Base-by-base conservation (phyloP, 2,797 vertebrate genomes). In the Rhabdomys pumilio region DNA sequence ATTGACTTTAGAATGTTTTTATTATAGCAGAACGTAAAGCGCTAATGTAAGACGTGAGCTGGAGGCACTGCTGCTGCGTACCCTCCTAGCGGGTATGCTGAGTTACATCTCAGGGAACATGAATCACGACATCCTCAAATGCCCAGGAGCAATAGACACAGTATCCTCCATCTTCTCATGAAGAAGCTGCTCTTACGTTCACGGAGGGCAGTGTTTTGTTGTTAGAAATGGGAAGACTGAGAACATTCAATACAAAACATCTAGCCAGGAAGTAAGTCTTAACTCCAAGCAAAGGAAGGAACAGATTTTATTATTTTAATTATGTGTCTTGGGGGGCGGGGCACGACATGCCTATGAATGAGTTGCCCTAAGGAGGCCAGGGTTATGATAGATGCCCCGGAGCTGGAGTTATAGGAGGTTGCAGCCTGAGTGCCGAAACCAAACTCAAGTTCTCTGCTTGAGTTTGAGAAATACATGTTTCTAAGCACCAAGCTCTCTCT, bases 241-340 rank as follows among this genome's bases (percentile, higher is more conserved):
- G 83, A 97, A 95, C 94, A 22, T 34, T 81, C 93, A 79, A 47
- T 69, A 6, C 13, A 77, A 96, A 94, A 93, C 14, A 24, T 47
- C 65, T 61, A 41, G 47, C 69, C 55, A 95, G 82, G 63, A 96
- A 90, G 65, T 73, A 96, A 88, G 26, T 85, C 65, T 88, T 85
- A 91, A 84, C 34, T 7, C 20, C 26, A 90, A n/a, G 11, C 80
- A 76, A 80, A 88, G 24, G 12, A 55, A 65, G 31, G 38, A 67
- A 69, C 31, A 69, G 63, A 50, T 20, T 77, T 79, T 79, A 79
- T 47, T 84, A 65, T 65, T 89, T 89, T 50, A 63, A 63, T 65
- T 89, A 26, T 9, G 19, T 38, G 12, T 4, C 3, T 31, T 7
- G 12, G 7, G 12, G 1, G 31, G 4, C 44, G 34, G 65, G 84